These are phyloP conservation scores for Heterocephalus glaber DNA, from an alignment of 2,113 vertebrate genomes.

Conservation along the genomic window DNA sequence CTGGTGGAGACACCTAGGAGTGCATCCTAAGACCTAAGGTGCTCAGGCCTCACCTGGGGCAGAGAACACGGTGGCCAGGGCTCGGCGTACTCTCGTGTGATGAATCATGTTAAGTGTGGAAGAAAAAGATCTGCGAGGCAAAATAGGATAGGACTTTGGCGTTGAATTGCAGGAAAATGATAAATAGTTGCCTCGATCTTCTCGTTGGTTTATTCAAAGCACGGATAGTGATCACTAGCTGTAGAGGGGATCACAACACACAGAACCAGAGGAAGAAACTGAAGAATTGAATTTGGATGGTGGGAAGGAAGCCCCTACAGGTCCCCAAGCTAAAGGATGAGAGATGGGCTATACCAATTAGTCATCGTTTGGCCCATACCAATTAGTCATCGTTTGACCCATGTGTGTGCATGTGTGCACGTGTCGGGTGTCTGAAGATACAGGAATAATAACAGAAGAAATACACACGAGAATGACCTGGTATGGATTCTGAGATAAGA, in stretches of 20 bases:
- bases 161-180: background rate
- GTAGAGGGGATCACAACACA: fast-evolving
- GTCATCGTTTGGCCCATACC: background rate
- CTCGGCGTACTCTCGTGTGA: background rate
- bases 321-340: background rate
- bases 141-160: background rate
- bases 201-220: background rate
- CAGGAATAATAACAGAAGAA: background rate
- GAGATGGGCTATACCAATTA: background rate
- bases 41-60: fast-evolving
- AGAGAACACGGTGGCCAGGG: fast-evolving
- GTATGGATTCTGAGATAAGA: background rate
- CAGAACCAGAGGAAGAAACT: background rate
- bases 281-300: background rate
- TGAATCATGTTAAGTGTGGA: background rate
- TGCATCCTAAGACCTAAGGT: background rate
- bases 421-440: background rate
- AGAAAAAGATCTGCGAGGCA: background rate
- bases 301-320: background rate
- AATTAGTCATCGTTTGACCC: too few species aligned
- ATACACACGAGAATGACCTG: background rate
- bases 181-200: fast-evolving
- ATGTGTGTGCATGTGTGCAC: background rate
- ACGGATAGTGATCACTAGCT: background rate
- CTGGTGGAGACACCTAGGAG: background rate